Evolutionary conservation across 2,888 invertebrate genomes (phyloP).

Genomic region (Diabrotica balteata): DNA sequence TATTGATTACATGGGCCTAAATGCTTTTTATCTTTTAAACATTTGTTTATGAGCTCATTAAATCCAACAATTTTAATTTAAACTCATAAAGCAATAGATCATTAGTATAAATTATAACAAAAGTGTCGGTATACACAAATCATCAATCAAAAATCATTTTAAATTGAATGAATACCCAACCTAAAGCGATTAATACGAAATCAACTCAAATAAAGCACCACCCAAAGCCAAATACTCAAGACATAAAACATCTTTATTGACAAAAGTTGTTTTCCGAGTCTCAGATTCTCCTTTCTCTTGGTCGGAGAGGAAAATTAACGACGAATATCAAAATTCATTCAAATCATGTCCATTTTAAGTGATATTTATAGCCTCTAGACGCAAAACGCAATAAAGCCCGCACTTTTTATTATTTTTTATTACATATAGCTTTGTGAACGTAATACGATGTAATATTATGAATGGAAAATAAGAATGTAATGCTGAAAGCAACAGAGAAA

Average conservation of each 20-base stretch:
- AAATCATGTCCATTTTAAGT: constrained; percentile 16
- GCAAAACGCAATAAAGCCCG: constrained; percentile 6
- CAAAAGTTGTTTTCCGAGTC: constrained; percentile 8
- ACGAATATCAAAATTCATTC: constrained; percentile 20
- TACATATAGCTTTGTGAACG: background rate
- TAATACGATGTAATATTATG: constrained; percentile 3
- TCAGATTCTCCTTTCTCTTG: constrained; percentile 5
- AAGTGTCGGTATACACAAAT: constrained; percentile 1
- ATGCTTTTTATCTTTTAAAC: too few species aligned
- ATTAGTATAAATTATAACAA: too few species aligned
- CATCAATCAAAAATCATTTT: constrained; percentile 6
- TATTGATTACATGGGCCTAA: too few species aligned
- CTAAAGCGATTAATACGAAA: constrained; percentile 9
- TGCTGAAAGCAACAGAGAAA: background rate
- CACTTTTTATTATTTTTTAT: constrained; percentile 10
- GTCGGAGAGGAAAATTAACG: constrained; percentile 13
- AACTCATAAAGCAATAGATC: too few species aligned
- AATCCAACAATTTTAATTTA: too few species aligned
- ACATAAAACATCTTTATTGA: constrained; percentile 17
- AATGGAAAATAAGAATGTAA: background rate
- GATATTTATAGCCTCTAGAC: constrained; percentile 16
- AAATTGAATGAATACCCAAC: constrained; percentile 9
- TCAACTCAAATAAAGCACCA: constrained; percentile 1
- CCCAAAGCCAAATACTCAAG: constrained; percentile 3
- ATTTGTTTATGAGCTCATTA: too few species aligned